phyloP scores from a whole-genome alignment of 2,113 vertebrate species.

The Vicugna pacos region DNA sequence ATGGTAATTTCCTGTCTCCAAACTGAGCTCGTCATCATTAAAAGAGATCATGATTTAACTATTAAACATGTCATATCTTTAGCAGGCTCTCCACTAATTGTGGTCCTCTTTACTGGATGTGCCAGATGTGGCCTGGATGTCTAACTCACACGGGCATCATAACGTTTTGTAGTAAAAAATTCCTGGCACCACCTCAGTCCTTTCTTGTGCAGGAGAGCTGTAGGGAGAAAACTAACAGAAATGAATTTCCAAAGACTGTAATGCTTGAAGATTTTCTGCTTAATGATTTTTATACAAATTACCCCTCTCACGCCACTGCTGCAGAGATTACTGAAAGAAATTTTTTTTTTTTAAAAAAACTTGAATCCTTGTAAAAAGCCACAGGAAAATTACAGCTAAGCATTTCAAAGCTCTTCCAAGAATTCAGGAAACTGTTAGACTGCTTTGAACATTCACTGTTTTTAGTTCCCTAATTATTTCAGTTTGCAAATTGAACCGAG shows the following conservation, averaged over 20 bases:
- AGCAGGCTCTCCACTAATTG: conserved; percentile 37
- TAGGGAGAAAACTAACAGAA: conserved; percentile 65
- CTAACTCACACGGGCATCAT: conserved; percentile 65
- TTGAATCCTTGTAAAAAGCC: conserved; percentile 66
- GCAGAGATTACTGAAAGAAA: conserved; percentile 47
- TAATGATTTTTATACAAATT: conserved; percentile 71
- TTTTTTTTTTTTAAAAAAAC: conserved; percentile 12
- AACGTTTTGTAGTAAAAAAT: conserved; percentile 75
- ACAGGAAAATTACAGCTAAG: conserved; percentile 67
- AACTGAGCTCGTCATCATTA: conserved; percentile 66
- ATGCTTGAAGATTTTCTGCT: conserved; percentile 69
- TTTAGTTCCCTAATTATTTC: conserved; percentile 78
- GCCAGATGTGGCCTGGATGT: conserved; percentile 74
- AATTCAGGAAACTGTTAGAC: conserved; percentile 67
- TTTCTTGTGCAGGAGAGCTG: conserved; percentile 69
- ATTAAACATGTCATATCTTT: not conserved
- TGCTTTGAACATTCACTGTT: conserved; percentile 77
- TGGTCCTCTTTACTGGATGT: conserved; percentile 54
- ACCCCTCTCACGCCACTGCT: not conserved
- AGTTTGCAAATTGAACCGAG: conserved; percentile 57
- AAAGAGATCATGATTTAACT: conserved; percentile 55
- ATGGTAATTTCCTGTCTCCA: conserved; percentile 58
- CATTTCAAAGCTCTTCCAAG: conserved; percentile 77
- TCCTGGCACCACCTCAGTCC: conserved; percentile 73
- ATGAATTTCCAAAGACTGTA: not conserved